Percentiles rank a stretch among this genome's conserved stretches.
Conservation (phyloP, 2,888 invertebrate genomes). For the Allygus modestus region DNA sequence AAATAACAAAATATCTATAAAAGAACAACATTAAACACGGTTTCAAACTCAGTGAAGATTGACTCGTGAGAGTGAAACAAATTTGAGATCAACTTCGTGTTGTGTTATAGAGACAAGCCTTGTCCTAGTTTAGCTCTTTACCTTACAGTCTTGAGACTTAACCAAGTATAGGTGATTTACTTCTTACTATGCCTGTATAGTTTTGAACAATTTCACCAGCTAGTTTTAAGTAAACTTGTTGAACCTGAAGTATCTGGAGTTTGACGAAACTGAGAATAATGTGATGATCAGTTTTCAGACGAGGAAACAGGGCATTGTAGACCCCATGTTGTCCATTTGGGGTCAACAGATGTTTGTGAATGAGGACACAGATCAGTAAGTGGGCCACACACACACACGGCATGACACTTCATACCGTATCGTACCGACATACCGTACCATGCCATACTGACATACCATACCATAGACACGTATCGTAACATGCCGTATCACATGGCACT, state of each 20-base stretch:
- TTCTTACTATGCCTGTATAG: too few relatives aligned
- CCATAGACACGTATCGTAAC: not conserved
- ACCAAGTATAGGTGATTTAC: too few relatives aligned
- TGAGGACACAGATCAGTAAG: slow-evolving; percentile 98
- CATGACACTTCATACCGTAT: slow-evolving; percentile 50
- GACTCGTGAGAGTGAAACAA: too few relatives aligned
- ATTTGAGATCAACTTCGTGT: too few relatives aligned
- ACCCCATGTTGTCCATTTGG: slow-evolving; percentile 99
- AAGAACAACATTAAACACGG: too few relatives aligned
- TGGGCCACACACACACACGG: slow-evolving; percentile 73
- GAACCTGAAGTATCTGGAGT: not conserved
- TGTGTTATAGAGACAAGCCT: too few relatives aligned
- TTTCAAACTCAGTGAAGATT: too few relatives aligned
- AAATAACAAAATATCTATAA: too few relatives aligned
- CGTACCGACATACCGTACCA: slow-evolving; percentile 15
- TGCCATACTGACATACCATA: slow-evolving; percentile 41
- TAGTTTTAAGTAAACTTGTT: not conserved
- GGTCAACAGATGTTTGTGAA: slow-evolving; percentile 98
- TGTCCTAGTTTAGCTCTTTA: too few relatives aligned
- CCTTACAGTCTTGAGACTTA: too few relatives aligned
- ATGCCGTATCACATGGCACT: too few relatives aligned
- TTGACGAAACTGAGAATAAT: slow-evolving; percentile 45
- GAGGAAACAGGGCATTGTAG: slow-evolving; percentile 96
- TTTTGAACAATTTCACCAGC: too few relatives aligned
- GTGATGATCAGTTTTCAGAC: slow-evolving; percentile 77